A percentile compares a stretch with the other conserved stretches of the same genome.
Conservation (phyloP, 2,888 invertebrate species). For the Agrotis segetum region DNA sequence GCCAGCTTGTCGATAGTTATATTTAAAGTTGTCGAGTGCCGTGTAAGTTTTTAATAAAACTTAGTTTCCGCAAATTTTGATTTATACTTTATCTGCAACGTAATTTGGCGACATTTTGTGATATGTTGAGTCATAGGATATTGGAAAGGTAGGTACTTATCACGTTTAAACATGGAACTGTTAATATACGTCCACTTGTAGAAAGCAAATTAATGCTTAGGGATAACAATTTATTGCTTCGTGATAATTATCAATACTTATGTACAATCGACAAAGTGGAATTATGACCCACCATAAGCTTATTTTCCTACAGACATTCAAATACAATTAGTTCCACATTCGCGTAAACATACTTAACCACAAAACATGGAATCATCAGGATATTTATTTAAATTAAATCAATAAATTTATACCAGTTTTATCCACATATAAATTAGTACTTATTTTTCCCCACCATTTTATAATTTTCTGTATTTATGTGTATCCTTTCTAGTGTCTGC, state of each 20-base stretch:
- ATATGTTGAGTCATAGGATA: background rate
- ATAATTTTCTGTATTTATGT: conserved; percentile 26
- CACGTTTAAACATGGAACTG: background rate
- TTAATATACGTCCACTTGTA: conserved; percentile 3
- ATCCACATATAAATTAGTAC: conserved; percentile 11
- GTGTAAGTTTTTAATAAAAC: conserved; percentile 63
- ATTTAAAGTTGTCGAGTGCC: conserved; percentile 59
- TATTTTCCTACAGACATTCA: too few relatives aligned
- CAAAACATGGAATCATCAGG: conserved; percentile 23
- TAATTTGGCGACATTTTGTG: conserved; percentile 29
- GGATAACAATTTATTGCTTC: conserved; percentile 19
- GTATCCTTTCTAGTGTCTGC: conserved; percentile 42
- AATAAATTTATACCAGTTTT: conserved; percentile 27
- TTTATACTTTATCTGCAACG: conserved; percentile 46
- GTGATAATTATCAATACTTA: conserved; percentile 22
- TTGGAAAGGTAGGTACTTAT: background rate
- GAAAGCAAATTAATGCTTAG: conserved; percentile 6
- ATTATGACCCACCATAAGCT: too few relatives aligned
- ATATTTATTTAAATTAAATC: conserved; percentile 36
- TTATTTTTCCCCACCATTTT: conserved; percentile 31
- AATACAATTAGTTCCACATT: too few relatives aligned
- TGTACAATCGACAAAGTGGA: too few relatives aligned
- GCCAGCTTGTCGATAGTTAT: conserved; percentile 63
- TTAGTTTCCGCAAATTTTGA: conserved; percentile 51
- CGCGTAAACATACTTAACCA: background rate